These are phyloP conservation scores for Entomobrya multifasciata DNA, from an alignment of 2,888 invertebrate species.

Conservation along the genomic window DNA sequence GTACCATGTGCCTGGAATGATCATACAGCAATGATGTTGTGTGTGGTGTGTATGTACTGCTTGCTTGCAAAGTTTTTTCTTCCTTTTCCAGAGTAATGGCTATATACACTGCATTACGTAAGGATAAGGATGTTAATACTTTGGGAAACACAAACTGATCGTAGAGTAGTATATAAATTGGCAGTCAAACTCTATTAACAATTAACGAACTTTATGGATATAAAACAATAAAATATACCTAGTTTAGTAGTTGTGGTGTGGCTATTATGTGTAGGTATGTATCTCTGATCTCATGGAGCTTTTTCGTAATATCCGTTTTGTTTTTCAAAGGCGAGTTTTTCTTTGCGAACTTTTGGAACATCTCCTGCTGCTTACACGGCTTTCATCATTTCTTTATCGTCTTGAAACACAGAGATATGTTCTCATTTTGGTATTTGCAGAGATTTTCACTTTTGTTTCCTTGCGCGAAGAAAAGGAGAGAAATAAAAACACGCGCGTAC, in stretches of 20 bases:
- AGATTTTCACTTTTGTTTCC: conserved; percentile 39
- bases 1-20: conserved; percentile 12
- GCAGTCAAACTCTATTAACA: no score
- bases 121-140: no score
- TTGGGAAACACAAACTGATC: no score
- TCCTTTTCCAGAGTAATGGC: background rate
- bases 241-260: no score
- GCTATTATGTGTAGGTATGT: background rate
- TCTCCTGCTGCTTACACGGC: background rate
- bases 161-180: no score
- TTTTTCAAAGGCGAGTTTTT: conserved; percentile 3
- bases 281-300: background rate
- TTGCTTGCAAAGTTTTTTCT: background rate
- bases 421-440: conserved; percentile 32
- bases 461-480: conserved; percentile 29
- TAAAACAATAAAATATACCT: no score
- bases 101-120: background rate
- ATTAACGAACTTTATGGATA: no score
- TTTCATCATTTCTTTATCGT: background rate
- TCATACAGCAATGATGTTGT: background rate
- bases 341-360: background rate
- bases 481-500: conserved; percentile 9
- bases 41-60: no score
- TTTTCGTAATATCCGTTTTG: conserved; percentile 8
- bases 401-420: conserved; percentile 10